These are phyloP conservation scores for Polylopha cassiicola DNA, from an alignment of 2,888 invertebrate species.

Conservation along the genomic window DNA sequence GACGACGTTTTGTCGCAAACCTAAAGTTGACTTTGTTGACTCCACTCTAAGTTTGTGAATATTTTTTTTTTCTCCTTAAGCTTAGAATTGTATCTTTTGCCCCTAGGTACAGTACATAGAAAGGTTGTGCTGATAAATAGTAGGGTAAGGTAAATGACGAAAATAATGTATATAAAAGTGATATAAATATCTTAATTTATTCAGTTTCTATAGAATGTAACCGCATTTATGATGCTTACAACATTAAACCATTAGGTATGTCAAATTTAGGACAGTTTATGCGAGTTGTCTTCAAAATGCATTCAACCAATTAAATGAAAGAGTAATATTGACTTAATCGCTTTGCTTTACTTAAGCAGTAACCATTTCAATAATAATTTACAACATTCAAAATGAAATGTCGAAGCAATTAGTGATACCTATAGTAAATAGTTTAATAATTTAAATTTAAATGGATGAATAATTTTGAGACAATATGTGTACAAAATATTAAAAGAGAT, in stretches of 20 bases:
- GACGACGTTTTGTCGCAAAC: too few relatives aligned
- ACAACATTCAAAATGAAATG: too few relatives aligned
- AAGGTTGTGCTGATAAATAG: neutral
- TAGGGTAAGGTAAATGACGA: slow-evolving; percentile 6
- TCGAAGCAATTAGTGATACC: too few relatives aligned
- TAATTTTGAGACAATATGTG: slow-evolving; percentile 14
- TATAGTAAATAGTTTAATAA: neutral
- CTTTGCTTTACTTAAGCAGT: too few relatives aligned
- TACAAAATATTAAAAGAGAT: slow-evolving; percentile 18
- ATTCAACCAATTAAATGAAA: slow-evolving; percentile 15
- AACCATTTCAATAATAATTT: neutral
- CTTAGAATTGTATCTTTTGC: too few relatives aligned
- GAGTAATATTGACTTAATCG: too few relatives aligned
- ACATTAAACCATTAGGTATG: slow-evolving; percentile 42
- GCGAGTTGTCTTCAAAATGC: slow-evolving; percentile 23
- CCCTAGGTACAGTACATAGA: too few relatives aligned
- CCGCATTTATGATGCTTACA: slow-evolving; percentile 58
- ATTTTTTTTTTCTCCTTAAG: neutral
- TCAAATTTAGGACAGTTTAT: slow-evolving; percentile 38
- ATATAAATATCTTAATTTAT: slow-evolving; percentile 65
- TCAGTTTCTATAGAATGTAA: slow-evolving; percentile 60
- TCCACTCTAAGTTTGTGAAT: too few relatives aligned
- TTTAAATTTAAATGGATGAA: slow-evolving; percentile 8
- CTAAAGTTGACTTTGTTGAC: too few relatives aligned
- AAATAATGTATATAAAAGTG: slow-evolving; percentile 28